Evolutionary conservation across 2,888 invertebrate genomes (phyloP).

Genomic region (Dicranocentrus wangi): DNA sequence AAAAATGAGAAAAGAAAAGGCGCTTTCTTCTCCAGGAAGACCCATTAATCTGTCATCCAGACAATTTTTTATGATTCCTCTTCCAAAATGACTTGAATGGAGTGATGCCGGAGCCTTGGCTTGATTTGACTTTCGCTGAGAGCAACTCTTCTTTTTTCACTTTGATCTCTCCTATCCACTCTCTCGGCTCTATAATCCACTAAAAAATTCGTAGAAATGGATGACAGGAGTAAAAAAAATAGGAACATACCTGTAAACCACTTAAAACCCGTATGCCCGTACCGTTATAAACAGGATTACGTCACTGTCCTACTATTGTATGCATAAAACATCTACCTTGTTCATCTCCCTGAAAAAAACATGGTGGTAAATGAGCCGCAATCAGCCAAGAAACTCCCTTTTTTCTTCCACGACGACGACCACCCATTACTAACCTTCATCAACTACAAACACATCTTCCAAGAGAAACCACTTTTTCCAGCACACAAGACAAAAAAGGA

Average conservation of each 20-base stretch:
- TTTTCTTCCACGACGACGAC: neutral
- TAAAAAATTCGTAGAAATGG: neutral
- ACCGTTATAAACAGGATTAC: too few relatives aligned
- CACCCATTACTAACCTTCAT: slow-evolving; percentile 34
- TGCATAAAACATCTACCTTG: neutral
- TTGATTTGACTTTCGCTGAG: neutral
- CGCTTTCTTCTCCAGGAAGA: slow-evolving; percentile 32
- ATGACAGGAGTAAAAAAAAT: too few relatives aligned
- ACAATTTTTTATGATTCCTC: slow-evolving; percentile 26
- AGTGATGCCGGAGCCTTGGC: slow-evolving; percentile 24
- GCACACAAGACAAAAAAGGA: neutral
- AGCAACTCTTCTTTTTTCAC: slow-evolving; percentile 6
- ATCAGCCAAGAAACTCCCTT: slow-evolving; percentile 5
- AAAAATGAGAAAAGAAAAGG: slow-evolving; percentile 17
- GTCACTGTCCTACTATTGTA: too few relatives aligned
- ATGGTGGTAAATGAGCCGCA: slow-evolving; percentile 33
- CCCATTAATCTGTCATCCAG: slow-evolving; percentile 44
- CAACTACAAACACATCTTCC: slow-evolving; percentile 12
- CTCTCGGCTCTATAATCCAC: neutral
- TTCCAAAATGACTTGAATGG: slow-evolving; percentile 9
- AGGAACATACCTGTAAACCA: slow-evolving; percentile 5
- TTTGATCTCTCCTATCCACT: slow-evolving; percentile 6
- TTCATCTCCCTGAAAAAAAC: neutral
- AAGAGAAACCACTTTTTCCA: too few relatives aligned
- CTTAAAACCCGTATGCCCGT: neutral